Evolutionary conservation across 1,140 invertebrate genomes (phyloP), one percentile per base, ranked within the genome.

Genomic region (Apis florea): DNA sequence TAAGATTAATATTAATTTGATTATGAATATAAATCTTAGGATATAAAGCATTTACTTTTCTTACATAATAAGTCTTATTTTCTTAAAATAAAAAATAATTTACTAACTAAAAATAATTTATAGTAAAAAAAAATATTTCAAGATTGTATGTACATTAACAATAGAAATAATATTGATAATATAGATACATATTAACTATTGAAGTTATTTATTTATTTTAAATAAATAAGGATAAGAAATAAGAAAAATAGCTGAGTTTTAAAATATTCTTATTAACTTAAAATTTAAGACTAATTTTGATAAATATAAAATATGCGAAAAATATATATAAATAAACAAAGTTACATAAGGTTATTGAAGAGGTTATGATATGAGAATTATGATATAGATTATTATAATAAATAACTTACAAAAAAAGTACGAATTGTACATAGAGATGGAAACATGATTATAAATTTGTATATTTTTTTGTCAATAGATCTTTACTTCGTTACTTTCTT

Each of bases 291-390:
- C 31, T 54, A 17, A 67, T 69, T 31, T 47, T 68, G 21, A 76
- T 9, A 80, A 26, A 54, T 13, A 24, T 58, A 77, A 71, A 13
- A 47, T 31, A 31, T n/a, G 6, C 0, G 12, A 6, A 24, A 53
- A 64, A n/a, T 54, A 56, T 31, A 61, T 49, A 61, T 49, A 74
- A 66, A 80, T 56, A 53, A 54, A 49, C 19, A 75, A 75, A 58
- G 11, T 81, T 81, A 73, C 17, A 51, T 81, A 81, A 81, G 24
- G 13, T 58, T n/a, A 51, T 24, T 0, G 1, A 67, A 80, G 61
- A 66, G 79, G 63, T 77, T 77, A 82, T 49, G 19, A 61, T 3
- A 63, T 53, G 31, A 21, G 40, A 59, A 56, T 12, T 54, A 21
- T 21, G 1, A 19, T 26, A 61, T 40, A 54, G 11, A 54, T 6